phyloP scores from a whole-genome alignment of 2,797 vertebrate genomes.

The Neoniphon sammara region DNA sequence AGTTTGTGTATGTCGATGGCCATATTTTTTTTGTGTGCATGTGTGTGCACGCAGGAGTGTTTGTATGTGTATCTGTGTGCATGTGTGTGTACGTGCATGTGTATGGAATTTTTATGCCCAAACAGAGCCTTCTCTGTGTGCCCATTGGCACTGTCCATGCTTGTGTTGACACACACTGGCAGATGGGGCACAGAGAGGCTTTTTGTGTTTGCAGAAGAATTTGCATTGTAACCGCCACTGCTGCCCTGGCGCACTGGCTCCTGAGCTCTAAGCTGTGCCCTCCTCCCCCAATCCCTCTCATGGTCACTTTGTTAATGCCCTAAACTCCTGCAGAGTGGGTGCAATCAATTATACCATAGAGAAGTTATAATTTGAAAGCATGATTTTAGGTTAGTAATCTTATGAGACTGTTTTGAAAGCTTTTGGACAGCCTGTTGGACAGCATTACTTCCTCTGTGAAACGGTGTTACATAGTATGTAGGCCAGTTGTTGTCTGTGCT shows the following conservation, averaged over 20 bases:
- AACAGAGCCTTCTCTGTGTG: conserved; percentile 68
- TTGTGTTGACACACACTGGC: conserved; percentile 72
- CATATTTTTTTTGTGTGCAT: conserved; percentile 33
- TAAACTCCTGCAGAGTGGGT: not conserved
- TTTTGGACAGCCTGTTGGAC: not conserved
- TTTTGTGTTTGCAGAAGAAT: conserved; percentile 73
- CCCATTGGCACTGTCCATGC: conserved; percentile 53
- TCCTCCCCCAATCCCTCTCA: conserved; percentile 19
- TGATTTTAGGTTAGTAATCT: not conserved
- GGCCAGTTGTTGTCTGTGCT: too few species aligned
- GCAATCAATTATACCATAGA: not conserved
- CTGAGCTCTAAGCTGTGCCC: conserved; percentile 45
- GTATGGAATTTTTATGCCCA: conserved; percentile 52
- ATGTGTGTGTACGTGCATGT: conserved; percentile 28
- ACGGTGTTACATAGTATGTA: not conserved
- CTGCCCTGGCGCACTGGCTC: conserved; percentile 45
- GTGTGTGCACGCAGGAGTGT: conserved; percentile 32
- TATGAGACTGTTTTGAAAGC: not conserved
- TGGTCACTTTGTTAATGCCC: conserved; percentile 25
- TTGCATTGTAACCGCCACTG: conserved; percentile 75
- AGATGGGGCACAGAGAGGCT: conserved; percentile 67
- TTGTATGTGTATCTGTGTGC: conserved; percentile 15
- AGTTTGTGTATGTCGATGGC: not conserved
- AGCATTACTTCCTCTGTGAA: not conserved
- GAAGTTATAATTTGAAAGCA: conserved; percentile 3